Evolutionary conservation across 2,113 vertebrate species (phyloP).

Genomic region (Apaloderma vittatum): DNA sequence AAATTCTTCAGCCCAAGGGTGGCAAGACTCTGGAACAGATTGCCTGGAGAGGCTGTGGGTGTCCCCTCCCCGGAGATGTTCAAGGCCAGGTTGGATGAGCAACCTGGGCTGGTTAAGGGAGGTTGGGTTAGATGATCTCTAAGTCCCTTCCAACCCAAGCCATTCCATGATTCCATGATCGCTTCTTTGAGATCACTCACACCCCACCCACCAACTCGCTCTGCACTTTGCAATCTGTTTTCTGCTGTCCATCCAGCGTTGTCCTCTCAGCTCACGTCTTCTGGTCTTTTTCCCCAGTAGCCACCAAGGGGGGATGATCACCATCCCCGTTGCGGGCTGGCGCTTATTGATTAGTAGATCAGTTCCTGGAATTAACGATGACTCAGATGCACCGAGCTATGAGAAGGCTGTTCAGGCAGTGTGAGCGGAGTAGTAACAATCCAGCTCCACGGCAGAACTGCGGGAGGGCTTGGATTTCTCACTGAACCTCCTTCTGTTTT

Average conservation of each 20-base stretch:
- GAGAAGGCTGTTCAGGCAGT: not conserved
- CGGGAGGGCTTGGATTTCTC: not conserved
- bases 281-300: not conserved
- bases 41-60: too few species aligned
- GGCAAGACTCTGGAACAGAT: too few species aligned
- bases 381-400: not conserved
- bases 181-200: not conserved
- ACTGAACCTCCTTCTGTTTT: not conserved
- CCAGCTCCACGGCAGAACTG: not conserved
- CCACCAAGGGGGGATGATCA: not conserved
- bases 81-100: too few species aligned
- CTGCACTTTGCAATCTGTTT: not conserved
- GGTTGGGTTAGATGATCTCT: too few species aligned
- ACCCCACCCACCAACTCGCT: not conserved
- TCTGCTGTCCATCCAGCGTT: rapidly evolving
- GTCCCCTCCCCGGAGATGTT: too few species aligned
- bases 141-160: too few species aligned
- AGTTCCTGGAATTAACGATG: rapidly evolving
- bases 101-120: too few species aligned
- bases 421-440: not conserved
- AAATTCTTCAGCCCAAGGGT: too few species aligned
- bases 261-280: not conserved
- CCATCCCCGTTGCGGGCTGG: not conserved
- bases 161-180: too few species aligned
- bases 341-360: not conserved